Percentiles rank a stretch among this genome's conserved stretches.
phyloP scores from a whole-genome alignment of 2,888 invertebrate species.

The Euzophera pinguis region DNA sequence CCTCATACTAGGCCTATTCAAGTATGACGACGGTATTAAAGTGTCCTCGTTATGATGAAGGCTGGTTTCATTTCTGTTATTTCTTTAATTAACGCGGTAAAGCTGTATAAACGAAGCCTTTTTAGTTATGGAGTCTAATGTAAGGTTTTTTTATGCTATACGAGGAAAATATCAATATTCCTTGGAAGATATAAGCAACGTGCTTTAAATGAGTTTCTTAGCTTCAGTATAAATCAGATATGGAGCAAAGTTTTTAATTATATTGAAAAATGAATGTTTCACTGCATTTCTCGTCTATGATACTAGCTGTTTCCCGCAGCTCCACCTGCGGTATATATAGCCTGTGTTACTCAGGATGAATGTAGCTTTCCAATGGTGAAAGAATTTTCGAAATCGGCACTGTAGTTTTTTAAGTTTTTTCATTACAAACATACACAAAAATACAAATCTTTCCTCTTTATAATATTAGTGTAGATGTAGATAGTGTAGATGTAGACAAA shows the following conservation, averaged over 20 bases:
- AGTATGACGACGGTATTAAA: constrained; percentile 49
- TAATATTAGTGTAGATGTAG: too few species aligned
- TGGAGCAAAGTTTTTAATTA: not conserved
- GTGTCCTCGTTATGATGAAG: constrained; percentile 33
- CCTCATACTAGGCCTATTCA: constrained; percentile 60
- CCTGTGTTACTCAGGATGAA: too few species aligned
- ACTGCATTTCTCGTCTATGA: too few species aligned
- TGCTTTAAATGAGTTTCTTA: not conserved
- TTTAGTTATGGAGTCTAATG: not conserved
- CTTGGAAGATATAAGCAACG: not conserved
- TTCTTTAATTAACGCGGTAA: constrained; percentile 10
- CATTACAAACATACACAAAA: too few species aligned
- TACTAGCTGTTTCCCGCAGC: too few species aligned
- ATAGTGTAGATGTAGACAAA: too few species aligned
- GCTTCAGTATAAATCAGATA: not conserved
- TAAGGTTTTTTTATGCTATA: not conserved
- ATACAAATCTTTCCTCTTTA: too few species aligned
- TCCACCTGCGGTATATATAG: too few species aligned
- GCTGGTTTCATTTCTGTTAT: constrained; percentile 12
- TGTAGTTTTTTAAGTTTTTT: too few species aligned
- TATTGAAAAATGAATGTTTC: too few species aligned
- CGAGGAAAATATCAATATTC: not conserved
- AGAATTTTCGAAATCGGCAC: too few species aligned
- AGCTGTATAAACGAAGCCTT: constrained; percentile 3
- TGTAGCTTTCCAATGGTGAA: too few species aligned